Base-by-base conservation (phyloP, 2,797 vertebrate species). In the Chanos chanos region DNA sequence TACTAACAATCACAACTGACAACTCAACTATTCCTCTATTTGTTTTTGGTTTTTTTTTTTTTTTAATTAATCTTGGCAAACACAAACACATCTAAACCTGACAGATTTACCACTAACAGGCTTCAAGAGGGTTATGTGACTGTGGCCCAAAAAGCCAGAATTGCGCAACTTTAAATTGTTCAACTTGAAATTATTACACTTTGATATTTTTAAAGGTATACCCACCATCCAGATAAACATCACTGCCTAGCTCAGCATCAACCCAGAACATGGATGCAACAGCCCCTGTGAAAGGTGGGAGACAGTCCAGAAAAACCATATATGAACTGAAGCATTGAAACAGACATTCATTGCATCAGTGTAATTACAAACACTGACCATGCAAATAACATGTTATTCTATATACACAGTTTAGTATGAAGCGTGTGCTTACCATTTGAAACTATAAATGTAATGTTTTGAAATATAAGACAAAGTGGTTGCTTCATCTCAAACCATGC, bases 261-360 rank as follows among this genome's bases (percentile, higher is more conserved):
- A 99, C 90, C 96, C 96, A 99, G 84, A 99, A 99, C 87, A 99
- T 94, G 73, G 97, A 92, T 7, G 96, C 96, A 66, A 99, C 96
- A 40, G 95, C 90, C 77, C 95, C 96, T 99, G 79, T 8, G 16
- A 59, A 31, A 22, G 30, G 59, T 24, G 9, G 4, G 53, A 31
- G 39, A 18, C 3, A n/a, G n/a, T n/a, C n/a, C n/a, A 22, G 8
- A 21, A 40, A 28, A 21, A 16, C 9, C 3, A 21, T 22, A 45
- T 51, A 58, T 22, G 16, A n/a, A 21, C 30, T 16, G 4, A 45
- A 65, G 44, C 3, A 34, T 7, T n/a, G 7, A 19, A 31, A 6
- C 5, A 18, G 24, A 5, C 47, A 16, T 19, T 41, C 25, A 37
- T 0, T n/a, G n/a, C n/a, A n/a, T n/a, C n/a, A n/a, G n/a, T n/a